phyloP scores from a whole-genome alignment of 2,888 invertebrate genomes.

The Sphecodes monilicornis region DNA sequence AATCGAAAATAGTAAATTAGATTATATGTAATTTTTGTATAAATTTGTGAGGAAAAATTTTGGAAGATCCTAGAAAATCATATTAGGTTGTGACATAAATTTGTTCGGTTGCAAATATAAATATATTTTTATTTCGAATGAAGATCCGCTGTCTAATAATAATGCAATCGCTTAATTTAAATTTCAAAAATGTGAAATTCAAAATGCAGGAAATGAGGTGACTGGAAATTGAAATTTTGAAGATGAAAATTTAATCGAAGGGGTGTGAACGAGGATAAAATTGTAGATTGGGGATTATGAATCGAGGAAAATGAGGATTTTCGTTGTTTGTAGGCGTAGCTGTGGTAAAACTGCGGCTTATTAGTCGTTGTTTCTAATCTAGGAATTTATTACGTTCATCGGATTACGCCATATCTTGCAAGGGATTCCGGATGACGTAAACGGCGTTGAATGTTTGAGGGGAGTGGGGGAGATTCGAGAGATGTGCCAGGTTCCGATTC shows the following conservation, averaged over 20 bases:
- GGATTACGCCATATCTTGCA: constrained; percentile 8
- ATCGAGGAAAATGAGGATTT: neutral
- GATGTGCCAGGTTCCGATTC: neutral
- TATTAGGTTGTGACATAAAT: too few relatives aligned
- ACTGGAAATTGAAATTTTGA: neutral
- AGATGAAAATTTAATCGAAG: neutral
- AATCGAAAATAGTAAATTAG: too few relatives aligned
- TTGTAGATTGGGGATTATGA: neutral
- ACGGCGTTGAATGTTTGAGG: constrained; percentile 5
- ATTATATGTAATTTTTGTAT: too few relatives aligned
- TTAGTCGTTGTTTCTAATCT: neutral
- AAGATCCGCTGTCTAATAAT: too few relatives aligned
- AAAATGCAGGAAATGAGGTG: too few relatives aligned
- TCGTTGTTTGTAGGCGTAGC: neutral
- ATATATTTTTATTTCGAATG: too few relatives aligned
- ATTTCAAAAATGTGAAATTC: too few relatives aligned
- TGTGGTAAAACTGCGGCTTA: neutral
- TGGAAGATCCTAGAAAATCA: too few relatives aligned
- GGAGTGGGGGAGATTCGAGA: too few relatives aligned
- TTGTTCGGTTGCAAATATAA: too few relatives aligned
- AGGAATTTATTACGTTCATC: neutral
- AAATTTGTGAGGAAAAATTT: too few relatives aligned
- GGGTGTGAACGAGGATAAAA: neutral
- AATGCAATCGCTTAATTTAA: too few relatives aligned
- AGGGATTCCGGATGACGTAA: constrained; percentile 13